Percentiles rank a stretch among this genome's conserved stretches.
phyloP scores from a whole-genome alignment of 2,797 vertebrate species.

The Telmatherina bonti region DNA sequence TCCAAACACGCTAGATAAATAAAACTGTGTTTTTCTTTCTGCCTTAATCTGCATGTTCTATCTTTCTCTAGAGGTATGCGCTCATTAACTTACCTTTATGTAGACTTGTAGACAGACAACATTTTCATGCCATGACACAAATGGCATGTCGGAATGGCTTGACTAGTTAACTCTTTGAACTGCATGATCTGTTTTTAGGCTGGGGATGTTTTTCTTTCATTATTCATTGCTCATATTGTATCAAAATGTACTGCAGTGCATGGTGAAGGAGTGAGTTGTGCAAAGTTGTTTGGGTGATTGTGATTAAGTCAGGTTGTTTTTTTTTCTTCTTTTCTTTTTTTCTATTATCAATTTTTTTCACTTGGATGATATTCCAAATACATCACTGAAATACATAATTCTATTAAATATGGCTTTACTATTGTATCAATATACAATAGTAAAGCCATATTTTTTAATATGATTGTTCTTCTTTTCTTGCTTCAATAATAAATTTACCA shows the following conservation, averaged over 20 bases:
- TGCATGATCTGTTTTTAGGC: not conserved
- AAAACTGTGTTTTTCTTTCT: not conserved
- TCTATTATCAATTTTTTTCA: not conserved
- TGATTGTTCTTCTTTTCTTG: not conserved
- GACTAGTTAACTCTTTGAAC: not conserved
- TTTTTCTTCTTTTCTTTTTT: not conserved
- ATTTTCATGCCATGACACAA: not conserved
- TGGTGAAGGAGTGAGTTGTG: not conserved
- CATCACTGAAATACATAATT: too few species aligned
- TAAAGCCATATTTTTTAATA: too few species aligned
- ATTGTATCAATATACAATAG: not conserved
- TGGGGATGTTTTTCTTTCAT: constrained; percentile 5
- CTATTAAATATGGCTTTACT: not conserved
- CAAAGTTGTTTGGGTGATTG: too few species aligned
- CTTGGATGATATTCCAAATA: not conserved
- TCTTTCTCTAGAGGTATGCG: not conserved
- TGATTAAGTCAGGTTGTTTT: not conserved
- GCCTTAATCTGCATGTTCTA: not conserved
- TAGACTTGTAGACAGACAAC: not conserved
- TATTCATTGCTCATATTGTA: not conserved
- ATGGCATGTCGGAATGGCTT: not conserved
- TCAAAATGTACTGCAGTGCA: not conserved
- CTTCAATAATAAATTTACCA: not conserved
- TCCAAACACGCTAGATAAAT: not conserved
- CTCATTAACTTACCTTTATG: not conserved